phyloP scores from a whole-genome alignment of 2,888 invertebrate genomes.

The Hydrotaea cyrtoneurina region DNA sequence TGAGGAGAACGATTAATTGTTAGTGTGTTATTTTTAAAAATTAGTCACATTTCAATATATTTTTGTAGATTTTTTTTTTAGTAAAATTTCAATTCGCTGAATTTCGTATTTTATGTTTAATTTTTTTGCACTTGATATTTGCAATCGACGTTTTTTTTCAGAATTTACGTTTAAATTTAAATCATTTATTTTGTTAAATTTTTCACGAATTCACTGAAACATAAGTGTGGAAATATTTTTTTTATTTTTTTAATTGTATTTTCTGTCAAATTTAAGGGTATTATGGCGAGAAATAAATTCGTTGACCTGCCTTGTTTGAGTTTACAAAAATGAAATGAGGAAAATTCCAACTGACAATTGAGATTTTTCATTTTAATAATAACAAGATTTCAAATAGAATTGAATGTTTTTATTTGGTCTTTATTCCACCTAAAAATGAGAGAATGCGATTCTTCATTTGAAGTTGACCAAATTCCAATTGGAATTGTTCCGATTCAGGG shows the following conservation, averaged over 20 bases:
- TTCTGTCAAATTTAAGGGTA: neutral
- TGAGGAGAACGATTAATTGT: conserved; percentile 46
- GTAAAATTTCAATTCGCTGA: conserved; percentile 21
- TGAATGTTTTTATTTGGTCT: no score
- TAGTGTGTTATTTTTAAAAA: conserved; percentile 43
- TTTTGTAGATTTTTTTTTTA: conserved; percentile 32
- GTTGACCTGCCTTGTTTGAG: neutral
- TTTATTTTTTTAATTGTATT: neutral
- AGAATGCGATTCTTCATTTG: no score
- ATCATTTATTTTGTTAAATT: conserved; percentile 14
- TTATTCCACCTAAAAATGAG: no score
- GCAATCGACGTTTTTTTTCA: conserved; percentile 6
- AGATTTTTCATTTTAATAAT: no score
- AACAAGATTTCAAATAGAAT: no score
- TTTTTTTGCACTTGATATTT: conserved; percentile 33
- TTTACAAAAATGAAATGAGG: no score
- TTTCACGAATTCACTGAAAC: conserved; percentile 44
- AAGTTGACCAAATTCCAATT: no score
- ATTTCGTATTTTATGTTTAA: conserved; percentile 2
- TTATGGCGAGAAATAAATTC: conserved; percentile 17
- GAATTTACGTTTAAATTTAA: conserved; percentile 22
- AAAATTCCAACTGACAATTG: no score
- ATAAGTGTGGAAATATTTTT: neutral
- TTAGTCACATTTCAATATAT: conserved; percentile 65
- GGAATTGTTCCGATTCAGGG: no score